These are phyloP conservation scores for Shargacucullia verbasci DNA, from an alignment of 2,888 invertebrate species.

Conservation along the genomic window DNA sequence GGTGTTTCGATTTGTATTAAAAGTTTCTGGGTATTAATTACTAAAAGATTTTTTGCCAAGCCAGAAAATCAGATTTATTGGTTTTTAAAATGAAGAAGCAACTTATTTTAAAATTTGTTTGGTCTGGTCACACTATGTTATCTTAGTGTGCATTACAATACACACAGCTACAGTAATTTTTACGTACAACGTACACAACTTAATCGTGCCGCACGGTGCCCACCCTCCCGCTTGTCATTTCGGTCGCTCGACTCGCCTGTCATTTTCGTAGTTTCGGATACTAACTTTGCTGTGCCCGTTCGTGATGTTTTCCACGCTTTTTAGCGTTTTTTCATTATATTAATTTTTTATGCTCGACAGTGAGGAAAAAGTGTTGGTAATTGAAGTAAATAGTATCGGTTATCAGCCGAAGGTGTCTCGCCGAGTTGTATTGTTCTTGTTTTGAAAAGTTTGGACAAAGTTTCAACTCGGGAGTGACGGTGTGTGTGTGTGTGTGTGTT, in stretches of 20 bases:
- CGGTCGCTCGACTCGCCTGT: conserved; percentile 40
- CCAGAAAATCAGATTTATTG: too few relatives aligned
- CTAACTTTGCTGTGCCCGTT: conserved; percentile 58
- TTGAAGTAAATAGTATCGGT: conserved; percentile 24
- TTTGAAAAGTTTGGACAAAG: conserved; percentile 73
- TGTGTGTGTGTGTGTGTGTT: conserved; percentile 73
- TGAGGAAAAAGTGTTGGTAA: conserved; percentile 55
- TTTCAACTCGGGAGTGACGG: conserved; percentile 74
- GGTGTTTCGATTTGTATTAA: too few relatives aligned
- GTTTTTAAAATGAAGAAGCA: too few relatives aligned
- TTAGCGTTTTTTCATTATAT: conserved; percentile 49
- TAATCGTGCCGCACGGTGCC: conserved; percentile 16
- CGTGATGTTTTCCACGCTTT: conserved; percentile 66
- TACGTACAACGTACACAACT: conserved; percentile 11
- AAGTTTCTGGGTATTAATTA: too few relatives aligned
- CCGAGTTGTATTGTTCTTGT: conserved; percentile 49
- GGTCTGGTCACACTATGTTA: conserved; percentile 29
- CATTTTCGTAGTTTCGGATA: conserved; percentile 62
- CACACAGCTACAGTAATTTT: conserved; percentile 1
- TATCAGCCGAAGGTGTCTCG: conserved; percentile 28
- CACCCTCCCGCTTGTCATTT: conserved; percentile 41
- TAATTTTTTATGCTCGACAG: conserved; percentile 51
- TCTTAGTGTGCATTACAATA: conserved; percentile 16
- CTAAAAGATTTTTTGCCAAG: too few relatives aligned
- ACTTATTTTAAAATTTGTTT: background rate